phyloP scores from a whole-genome alignment of 2,888 invertebrate species.

The Acrobasis suavella region DNA sequence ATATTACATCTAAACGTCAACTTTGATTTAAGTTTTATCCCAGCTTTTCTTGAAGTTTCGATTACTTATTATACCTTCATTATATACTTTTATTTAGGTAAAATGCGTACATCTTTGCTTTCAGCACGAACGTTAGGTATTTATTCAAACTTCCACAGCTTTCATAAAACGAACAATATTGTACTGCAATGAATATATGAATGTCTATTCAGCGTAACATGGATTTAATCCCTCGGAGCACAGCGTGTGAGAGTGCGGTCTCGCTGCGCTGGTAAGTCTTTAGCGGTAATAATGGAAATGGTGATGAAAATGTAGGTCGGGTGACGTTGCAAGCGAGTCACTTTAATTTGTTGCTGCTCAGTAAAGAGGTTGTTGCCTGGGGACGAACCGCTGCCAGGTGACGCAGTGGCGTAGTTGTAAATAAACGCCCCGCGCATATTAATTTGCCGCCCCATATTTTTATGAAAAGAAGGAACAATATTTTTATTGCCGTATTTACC shows the following conservation, averaged over 20 bases:
- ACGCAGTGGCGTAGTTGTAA: background rate
- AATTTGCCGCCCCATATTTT: no score
- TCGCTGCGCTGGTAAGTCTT: constrained; percentile 13
- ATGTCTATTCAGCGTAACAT: constrained; percentile 17
- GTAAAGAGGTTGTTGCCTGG: constrained; percentile 1
- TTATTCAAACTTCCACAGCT: background rate
- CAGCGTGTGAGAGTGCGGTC: constrained; percentile 15
- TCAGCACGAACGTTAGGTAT: no score
- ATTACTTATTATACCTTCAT: no score
- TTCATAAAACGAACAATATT: constrained; percentile 7
- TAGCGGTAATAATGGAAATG: constrained; percentile 17
- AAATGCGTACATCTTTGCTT: no score
- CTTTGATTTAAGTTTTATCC: no score
- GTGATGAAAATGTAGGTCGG: constrained; percentile 19
- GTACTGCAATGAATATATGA: constrained; percentile 10
- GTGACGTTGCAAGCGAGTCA: background rate
- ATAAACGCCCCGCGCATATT: no score
- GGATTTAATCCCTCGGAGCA: constrained; percentile 17
- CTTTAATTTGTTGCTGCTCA: constrained; percentile 18
- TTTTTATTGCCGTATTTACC: no score
- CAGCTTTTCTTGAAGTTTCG: no score
- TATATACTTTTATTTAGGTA: no score
- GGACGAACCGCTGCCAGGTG: background rate
- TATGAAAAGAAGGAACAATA: no score
- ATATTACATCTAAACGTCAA: no score